phyloP scores from a whole-genome alignment of 2,797 vertebrate genomes.

The Chelon auratus region DNA sequence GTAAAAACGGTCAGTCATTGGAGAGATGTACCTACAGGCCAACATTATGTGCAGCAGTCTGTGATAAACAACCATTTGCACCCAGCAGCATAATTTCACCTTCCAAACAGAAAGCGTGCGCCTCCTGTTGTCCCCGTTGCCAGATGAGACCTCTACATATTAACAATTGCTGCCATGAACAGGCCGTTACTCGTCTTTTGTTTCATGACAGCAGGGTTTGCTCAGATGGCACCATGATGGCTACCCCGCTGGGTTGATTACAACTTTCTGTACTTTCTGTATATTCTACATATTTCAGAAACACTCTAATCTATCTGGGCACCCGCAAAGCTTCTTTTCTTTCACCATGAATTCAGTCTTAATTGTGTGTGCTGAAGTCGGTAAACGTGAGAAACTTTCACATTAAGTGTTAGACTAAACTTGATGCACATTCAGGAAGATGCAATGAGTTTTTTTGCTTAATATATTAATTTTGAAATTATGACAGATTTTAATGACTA shows the following conservation, averaged over 20 bases:
- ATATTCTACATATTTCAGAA: slow-evolving; percentile 23
- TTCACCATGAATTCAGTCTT: background rate
- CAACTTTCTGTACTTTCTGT: slow-evolving; percentile 21
- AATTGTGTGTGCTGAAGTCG: slow-evolving; percentile 19
- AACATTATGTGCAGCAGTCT: slow-evolving; percentile 55
- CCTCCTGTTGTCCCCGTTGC: slow-evolving; percentile 32
- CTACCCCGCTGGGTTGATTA: slow-evolving; percentile 19
- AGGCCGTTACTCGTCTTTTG: slow-evolving; percentile 1
- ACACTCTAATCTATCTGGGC: slow-evolving; percentile 22
- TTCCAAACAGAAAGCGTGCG: slow-evolving; percentile 44
- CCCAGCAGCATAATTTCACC: slow-evolving; percentile 58
- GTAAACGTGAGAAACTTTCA: slow-evolving; percentile 7
- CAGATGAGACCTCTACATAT: slow-evolving; percentile 39
- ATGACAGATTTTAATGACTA: no score
- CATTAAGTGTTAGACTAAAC: background rate
- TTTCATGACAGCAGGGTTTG: slow-evolving; percentile 36
- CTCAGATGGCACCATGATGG: slow-evolving; percentile 38
- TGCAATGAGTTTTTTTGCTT: no score
- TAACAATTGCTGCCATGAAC: slow-evolving; percentile 8
- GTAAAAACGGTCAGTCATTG: slow-evolving; percentile 40
- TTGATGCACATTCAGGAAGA: background rate
- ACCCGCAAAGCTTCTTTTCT: background rate
- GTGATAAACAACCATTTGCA: slow-evolving; percentile 62
- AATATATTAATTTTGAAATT: no score
- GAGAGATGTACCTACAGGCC: slow-evolving; percentile 46